phyloP scores from a whole-genome alignment of 2,113 vertebrate species.

The Scalopus aquaticus region DNA sequence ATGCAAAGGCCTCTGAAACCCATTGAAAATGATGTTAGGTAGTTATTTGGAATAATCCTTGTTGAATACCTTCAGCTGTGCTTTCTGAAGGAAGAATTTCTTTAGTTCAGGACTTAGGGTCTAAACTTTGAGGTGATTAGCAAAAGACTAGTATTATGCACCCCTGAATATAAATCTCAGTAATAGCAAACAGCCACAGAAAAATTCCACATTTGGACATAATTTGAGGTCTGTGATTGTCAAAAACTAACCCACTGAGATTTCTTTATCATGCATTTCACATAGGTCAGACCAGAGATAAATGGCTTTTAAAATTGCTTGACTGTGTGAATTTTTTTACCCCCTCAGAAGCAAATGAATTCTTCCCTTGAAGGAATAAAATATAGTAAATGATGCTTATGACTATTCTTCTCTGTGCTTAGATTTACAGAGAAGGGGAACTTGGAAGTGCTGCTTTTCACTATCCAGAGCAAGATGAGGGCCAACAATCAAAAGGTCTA shows the following conservation, averaged over 20 bases:
- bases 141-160: not conserved
- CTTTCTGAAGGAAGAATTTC: not conserved
- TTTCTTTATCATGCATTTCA: not conserved
- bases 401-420: slow-evolving; percentile 47
- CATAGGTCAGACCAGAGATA: slow-evolving; percentile 8
- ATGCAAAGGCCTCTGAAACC: not conserved
- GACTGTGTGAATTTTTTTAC: not conserved
- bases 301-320: slow-evolving; percentile 1
- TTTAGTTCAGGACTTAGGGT: not conserved
- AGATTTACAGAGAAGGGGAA: slow-evolving; percentile 99
- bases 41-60: not conserved
- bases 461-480: slow-evolving; percentile 99
- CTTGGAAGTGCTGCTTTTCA: slow-evolving; percentile 97
- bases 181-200: not conserved
- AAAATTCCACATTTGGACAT: not conserved
- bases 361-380: not conserved
- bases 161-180: not conserved
- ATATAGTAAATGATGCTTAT: not conserved
- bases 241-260: not conserved
- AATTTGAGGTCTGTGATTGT: not conserved
- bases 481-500: slow-evolving; percentile 99
- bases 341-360: slow-evolving; percentile 5
- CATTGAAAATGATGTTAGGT: not conserved
- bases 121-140: slow-evolving; percentile 30
- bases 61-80: not conserved